Evolutionary conservation across 2,888 invertebrate genomes (phyloP).

Genomic region (Zhuqinia jingwanae): DNA sequence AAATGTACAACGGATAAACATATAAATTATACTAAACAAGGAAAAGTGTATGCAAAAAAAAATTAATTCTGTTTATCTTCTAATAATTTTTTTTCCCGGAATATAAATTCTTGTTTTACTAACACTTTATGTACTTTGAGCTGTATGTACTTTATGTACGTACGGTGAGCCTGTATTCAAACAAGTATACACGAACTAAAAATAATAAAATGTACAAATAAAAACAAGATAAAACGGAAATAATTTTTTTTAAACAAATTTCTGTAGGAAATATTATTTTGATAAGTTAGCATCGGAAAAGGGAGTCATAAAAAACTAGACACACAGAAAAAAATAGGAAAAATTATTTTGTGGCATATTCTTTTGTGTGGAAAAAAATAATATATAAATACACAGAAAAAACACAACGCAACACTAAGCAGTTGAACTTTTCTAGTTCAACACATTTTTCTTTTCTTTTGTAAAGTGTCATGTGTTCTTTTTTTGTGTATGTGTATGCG

Average conservation of each 20-base stretch:
- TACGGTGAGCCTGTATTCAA: background rate
- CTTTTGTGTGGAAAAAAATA: background rate
- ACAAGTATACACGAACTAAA: background rate
- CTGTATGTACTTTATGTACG: background rate
- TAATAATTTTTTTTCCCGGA: background rate
- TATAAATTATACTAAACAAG: too few relatives aligned
- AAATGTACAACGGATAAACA: background rate
- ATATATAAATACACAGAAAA: background rate
- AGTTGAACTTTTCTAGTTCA: background rate
- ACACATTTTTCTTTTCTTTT: background rate
- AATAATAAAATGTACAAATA: slow-evolving; percentile 9
- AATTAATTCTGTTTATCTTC: background rate
- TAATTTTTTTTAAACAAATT: slow-evolving; percentile 2
- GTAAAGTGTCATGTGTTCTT: too few relatives aligned
- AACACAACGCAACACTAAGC: too few relatives aligned
- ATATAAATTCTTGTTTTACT: too few relatives aligned
- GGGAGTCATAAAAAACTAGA: background rate
- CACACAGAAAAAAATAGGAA: background rate
- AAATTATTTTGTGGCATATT: background rate
- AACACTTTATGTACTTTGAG: too few relatives aligned
- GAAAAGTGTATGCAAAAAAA: too few relatives aligned
- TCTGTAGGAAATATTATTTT: background rate
- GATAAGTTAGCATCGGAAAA: slow-evolving; percentile 9
- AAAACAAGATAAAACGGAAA: background rate
- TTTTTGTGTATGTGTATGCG: background rate